Evolutionary conservation across 64 coral and sea anemone genomes (phyloP).

Genomic region (Montipora capricornis): DNA sequence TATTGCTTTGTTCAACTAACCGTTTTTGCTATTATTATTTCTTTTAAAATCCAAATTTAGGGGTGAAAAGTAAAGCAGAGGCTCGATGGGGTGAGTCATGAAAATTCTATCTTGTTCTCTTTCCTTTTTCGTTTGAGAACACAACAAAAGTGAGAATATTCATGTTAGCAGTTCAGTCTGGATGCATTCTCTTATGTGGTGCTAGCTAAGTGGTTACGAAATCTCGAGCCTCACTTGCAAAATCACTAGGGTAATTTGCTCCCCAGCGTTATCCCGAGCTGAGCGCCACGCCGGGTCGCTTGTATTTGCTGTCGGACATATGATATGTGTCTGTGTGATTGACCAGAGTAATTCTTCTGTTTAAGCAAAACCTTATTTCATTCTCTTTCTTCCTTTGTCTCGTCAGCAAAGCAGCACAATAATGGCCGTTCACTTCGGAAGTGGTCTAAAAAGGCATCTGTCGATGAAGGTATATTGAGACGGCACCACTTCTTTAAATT

Average conservation of each 20-base stretch:
- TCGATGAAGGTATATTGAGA: background rate
- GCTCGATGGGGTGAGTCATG: background rate
- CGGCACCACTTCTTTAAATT: too few species aligned
- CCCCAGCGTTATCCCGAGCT: too few species aligned
- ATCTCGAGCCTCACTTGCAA: too few species aligned
- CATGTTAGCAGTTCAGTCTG: too few species aligned
- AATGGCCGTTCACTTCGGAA: background rate
- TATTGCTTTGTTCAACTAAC: too few species aligned
- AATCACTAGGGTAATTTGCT: too few species aligned
- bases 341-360: too few species aligned
- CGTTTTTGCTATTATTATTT: background rate
- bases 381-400: background rate
- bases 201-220: too few species aligned
- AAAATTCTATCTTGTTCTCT: background rate
- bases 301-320: background rate
- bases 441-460: background rate
- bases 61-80: background rate
- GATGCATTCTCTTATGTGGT: too few species aligned
- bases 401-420: too few species aligned
- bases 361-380: background rate
- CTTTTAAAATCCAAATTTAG: background rate
- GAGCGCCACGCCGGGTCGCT: background rate
- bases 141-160: too few species aligned
- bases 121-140: background rate
- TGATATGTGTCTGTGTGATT: background rate